These are phyloP conservation scores for Candoia aspera DNA, from an alignment of 2,113 vertebrate species.

Conservation along the genomic window DNA sequence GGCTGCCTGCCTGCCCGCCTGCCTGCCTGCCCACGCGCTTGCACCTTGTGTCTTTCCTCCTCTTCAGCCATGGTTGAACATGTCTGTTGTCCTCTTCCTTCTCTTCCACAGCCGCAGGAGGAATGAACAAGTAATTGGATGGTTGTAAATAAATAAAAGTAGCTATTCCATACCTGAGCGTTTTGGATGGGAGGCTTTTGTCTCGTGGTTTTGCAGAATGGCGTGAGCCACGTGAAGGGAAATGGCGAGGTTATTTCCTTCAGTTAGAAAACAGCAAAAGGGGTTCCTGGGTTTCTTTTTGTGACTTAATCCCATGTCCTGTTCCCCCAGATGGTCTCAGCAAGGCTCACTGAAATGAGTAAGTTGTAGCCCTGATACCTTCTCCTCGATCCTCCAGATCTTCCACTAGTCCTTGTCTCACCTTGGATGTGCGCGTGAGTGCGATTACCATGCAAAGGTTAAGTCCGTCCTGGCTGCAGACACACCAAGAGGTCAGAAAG, in stretches of 20 bases:
- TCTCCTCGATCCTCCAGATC: too few species aligned
- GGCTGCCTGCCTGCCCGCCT: background rate
- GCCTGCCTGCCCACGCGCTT: background rate
- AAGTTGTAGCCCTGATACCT: background rate
- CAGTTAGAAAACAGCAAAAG: background rate
- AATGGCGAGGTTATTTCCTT: background rate
- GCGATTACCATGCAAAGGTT: background rate
- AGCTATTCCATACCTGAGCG: background rate
- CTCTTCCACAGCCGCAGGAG: background rate
- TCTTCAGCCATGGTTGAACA: background rate
- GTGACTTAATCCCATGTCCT: background rate
- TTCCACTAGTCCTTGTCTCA: background rate
- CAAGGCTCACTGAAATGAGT: background rate
- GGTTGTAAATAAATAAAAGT: slow-evolving; percentile 40
- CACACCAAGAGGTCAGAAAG: background rate
- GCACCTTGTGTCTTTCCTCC: background rate
- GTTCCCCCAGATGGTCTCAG: too few species aligned
- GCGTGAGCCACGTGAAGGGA: background rate
- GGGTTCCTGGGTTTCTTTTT: background rate
- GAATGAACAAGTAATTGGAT: background rate
- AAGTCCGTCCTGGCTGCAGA: background rate
- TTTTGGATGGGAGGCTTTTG: background rate
- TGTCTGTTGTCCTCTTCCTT: background rate
- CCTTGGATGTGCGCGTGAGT: background rate
- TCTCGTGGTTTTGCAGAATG: background rate